A percentile compares a stretch with the other conserved stretches of the same genome.
Conservation (phyloP, 2,113 vertebrate genomes). For the Salvelinus namaycush region DNA sequence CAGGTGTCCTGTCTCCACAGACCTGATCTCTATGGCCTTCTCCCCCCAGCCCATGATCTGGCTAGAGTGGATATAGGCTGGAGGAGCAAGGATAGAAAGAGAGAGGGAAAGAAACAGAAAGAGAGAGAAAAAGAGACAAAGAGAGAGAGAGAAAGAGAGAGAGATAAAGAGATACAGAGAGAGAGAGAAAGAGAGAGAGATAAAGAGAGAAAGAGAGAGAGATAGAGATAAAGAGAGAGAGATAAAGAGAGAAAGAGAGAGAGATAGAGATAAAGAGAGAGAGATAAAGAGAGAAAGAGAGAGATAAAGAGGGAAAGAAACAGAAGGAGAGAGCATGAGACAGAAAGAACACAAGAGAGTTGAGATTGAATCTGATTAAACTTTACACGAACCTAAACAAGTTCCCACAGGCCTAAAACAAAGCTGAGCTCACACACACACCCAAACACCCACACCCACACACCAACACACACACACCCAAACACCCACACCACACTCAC, state of each 20-base stretch:
- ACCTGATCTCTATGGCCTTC: constrained; percentile 99
- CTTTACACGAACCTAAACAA: constrained; percentile 30
- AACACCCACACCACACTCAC: constrained; percentile 59
- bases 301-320: too few species aligned
- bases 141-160: too few species aligned
- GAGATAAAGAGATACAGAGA: too few species aligned
- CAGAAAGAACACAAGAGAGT: not conserved
- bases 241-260: too few species aligned
- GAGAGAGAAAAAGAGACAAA: too few species aligned
- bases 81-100: constrained; percentile 24
- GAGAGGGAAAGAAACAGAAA: not conserved
- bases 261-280: too few species aligned
- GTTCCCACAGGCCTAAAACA: not conserved
- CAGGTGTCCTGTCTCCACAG: constrained; percentile 97
- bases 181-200: too few species aligned
- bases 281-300: too few species aligned
- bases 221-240: too few species aligned
- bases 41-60: constrained; percentile 99
- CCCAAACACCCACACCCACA: not conserved
- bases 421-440: not conserved
- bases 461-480: not conserved
- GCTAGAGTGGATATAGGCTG: constrained; percentile 99
- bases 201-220: too few species aligned
- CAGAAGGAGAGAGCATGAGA: too few species aligned
- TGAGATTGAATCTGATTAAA: constrained; percentile 46